Percentiles rank a stretch among this genome's conserved stretches.
Conservation (phyloP, 2,888 invertebrate species). For the Leptarthrus brevirostris region DNA sequence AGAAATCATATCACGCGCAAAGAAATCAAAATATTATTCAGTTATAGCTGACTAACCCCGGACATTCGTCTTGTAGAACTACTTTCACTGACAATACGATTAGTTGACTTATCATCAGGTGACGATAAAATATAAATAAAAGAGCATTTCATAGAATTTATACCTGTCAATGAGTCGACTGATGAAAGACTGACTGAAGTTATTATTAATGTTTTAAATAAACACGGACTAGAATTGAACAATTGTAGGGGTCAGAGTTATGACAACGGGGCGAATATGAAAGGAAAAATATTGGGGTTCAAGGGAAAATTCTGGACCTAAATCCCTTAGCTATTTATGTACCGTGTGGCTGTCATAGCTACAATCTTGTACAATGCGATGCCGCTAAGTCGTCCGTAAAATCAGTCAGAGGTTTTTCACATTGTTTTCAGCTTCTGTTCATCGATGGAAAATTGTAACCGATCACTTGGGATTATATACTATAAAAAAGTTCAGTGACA, state of each 20-base stretch:
- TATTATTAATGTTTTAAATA: neutral
- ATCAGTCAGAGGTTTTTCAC: neutral
- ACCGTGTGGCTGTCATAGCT: neutral
- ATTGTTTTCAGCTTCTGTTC: neutral
- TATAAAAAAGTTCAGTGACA: too few species aligned
- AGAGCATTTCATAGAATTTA: conserved; percentile 13
- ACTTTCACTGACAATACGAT: neutral
- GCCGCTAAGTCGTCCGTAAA: too few species aligned
- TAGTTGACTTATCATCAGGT: neutral
- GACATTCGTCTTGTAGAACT: neutral
- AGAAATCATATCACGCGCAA: neutral
- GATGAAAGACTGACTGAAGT: neutral
- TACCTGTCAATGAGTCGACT: neutral
- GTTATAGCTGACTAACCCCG: conserved; percentile 12
- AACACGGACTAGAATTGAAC: neutral
- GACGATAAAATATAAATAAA: neutral
- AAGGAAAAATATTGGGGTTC: neutral
- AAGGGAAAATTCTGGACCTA: neutral
- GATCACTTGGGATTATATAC: neutral
- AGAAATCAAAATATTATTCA: neutral
- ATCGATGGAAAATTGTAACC: neutral
- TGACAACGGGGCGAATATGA: neutral
- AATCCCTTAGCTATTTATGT: neutral
- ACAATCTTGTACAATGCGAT: neutral
- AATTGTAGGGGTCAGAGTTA: neutral